These are phyloP conservation scores for Micromesistius poutassou DNA, from an alignment of 2,797 vertebrate species.

Conservation along the genomic window DNA sequence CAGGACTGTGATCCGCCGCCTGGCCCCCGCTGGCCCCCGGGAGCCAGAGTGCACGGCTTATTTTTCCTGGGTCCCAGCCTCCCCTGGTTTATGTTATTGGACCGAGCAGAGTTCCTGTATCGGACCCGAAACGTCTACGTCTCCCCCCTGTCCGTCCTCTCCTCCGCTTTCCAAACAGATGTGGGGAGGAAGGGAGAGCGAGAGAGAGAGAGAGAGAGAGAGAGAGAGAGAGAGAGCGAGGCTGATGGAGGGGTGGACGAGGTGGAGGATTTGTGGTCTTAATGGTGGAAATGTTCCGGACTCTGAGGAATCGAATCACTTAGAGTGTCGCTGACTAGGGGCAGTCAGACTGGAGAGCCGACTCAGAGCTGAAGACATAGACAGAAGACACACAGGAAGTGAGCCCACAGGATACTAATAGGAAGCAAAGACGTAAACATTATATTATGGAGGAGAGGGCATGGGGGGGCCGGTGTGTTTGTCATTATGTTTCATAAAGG, in stretches of 20 bases:
- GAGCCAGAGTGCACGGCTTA: constrained; percentile 61
- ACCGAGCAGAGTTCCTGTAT: constrained; percentile 67
- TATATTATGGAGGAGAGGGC: not conserved
- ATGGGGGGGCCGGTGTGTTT: constrained; percentile 10
- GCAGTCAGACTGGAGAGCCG: not conserved
- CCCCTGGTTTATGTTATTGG: constrained; percentile 75
- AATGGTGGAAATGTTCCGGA: constrained; percentile 51
- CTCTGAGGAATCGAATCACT: constrained; percentile 46
- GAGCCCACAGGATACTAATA: not conserved
- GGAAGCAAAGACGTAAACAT: not conserved
- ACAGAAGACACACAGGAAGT: not conserved
- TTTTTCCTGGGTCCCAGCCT: constrained; percentile 70
- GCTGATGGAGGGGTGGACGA: constrained; percentile 6
- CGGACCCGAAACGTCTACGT: constrained; percentile 41
- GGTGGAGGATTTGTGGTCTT: constrained; percentile 14
- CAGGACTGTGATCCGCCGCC: constrained; percentile 50
- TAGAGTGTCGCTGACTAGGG: constrained; percentile 34
- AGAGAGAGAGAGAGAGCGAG: constrained; percentile 14
- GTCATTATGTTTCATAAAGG: constrained; percentile 31
- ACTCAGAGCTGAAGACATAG: too few relatives aligned
- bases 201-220: constrained; percentile 4
- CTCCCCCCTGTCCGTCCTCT: constrained; percentile 29
- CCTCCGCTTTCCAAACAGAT: constrained; percentile 44
- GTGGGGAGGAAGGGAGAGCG: constrained; percentile 32
- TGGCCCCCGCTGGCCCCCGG: too few relatives aligned